A percentile compares a stretch with the other conserved stretches of the same genome.
These are phyloP conservation scores for Hirtodrosophila duncani DNA, from an alignment of 2,888 invertebrate species.

Conservation along the genomic window DNA sequence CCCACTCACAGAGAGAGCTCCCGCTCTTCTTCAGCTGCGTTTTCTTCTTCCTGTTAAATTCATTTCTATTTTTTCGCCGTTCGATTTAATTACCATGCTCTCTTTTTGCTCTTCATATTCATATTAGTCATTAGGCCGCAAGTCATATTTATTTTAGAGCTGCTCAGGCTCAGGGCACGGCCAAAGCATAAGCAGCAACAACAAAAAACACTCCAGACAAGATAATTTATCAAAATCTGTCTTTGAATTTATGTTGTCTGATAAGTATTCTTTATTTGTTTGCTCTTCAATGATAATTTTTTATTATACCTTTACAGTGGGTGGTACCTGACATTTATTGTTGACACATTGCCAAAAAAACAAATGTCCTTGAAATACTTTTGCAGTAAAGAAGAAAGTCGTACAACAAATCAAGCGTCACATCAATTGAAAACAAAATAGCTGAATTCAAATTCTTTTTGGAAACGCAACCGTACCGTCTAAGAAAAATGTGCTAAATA, in stretches of 20 bases:
- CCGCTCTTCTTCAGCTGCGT: not conserved
- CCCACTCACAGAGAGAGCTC: constrained; percentile 31
- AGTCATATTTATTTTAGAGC: constrained; percentile 43
- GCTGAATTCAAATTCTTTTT: constrained; percentile 37
- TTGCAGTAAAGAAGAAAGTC: constrained; percentile 25
- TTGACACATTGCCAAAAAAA: constrained; percentile 61
- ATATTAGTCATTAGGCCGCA: constrained; percentile 50
- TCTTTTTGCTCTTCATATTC: constrained; percentile 29
- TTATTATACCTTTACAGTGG: constrained; percentile 43
- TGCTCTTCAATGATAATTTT: constrained; percentile 15
- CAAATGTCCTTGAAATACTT: constrained; percentile 65
- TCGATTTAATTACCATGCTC: constrained; percentile 52
- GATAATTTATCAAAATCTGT: constrained; percentile 26
- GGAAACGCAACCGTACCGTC: constrained; percentile 47
- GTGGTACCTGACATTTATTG: constrained; percentile 10
- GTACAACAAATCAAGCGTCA: constrained; percentile 35
- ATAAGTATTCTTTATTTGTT: constrained; percentile 38
- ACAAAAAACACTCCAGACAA: constrained; percentile 11
- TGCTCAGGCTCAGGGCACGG: constrained; percentile 10
- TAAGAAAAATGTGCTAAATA: constrained; percentile 41
- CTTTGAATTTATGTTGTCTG: constrained; percentile 43
- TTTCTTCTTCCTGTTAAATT: constrained; percentile 11
- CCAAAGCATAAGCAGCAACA: constrained; percentile 11
- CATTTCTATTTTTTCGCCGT: constrained; percentile 26
- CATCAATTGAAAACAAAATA: constrained; percentile 31